Conservation (phyloP, 2,888 invertebrate species). For the Leptothorax acervorum region DNA sequence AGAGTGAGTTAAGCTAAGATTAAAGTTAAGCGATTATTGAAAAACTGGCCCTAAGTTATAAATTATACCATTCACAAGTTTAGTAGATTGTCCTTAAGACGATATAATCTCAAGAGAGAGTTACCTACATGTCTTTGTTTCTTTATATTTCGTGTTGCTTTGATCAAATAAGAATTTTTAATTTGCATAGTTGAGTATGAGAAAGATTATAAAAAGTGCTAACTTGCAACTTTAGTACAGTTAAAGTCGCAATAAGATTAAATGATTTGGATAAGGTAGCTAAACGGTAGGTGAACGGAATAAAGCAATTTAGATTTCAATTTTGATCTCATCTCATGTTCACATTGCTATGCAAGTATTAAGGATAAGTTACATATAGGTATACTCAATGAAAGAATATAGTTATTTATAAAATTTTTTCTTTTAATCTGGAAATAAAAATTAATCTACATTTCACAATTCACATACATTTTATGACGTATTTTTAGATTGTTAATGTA, state of each 20-base stretch:
- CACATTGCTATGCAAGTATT: background rate
- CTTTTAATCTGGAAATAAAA: background rate
- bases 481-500: background rate
- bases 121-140: background rate
- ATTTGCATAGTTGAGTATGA: constrained; percentile 1
- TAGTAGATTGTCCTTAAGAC: constrained; percentile 1
- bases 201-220: background rate
- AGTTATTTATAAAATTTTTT: constrained; percentile 1
- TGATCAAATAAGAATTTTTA: background rate
- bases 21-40: too few species aligned
- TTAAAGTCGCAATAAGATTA: background rate
- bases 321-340: background rate
- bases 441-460: background rate
- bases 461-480: background rate
- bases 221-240: background rate
- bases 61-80: constrained; percentile 12
- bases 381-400: background rate
- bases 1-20: too few species aligned
- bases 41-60: background rate
- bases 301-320: background rate
- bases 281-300: background rate
- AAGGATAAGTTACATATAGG: background rate
- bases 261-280: background rate
- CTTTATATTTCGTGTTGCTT: background rate
- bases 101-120: background rate